Conservation (phyloP, 1,140 invertebrate genomes). For the Drosophila tani region DNA sequence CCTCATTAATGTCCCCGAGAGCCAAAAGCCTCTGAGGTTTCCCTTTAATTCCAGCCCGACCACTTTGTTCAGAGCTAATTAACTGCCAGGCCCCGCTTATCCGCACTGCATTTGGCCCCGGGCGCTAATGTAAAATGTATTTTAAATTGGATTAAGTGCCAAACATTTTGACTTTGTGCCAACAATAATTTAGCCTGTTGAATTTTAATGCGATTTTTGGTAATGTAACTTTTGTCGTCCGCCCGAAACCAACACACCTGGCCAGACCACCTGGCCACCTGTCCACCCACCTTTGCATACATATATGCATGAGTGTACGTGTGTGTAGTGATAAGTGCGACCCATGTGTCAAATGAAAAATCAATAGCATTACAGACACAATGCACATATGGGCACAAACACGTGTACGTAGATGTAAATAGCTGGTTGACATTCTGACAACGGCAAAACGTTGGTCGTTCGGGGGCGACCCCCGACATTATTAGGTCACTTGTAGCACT, state of each 20-base stretch:
- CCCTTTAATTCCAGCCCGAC: conserved; percentile 13
- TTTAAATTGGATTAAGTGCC: conserved; percentile 80
- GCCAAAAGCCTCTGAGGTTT: conserved; percentile 15
- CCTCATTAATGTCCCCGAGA: conserved; percentile 13
- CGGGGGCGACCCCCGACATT: conserved; percentile 33
- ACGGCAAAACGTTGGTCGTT: conserved; percentile 24
- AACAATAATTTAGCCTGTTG: conserved; percentile 67
- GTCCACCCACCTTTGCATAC: not conserved
- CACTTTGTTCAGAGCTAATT: conserved; percentile 39
- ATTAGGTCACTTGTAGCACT: conserved; percentile 57
- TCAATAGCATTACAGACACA: conserved; percentile 72
- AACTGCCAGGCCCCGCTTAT: conserved; percentile 25
- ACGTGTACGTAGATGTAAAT: conserved; percentile 53
- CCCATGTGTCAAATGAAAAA: conserved; percentile 67
- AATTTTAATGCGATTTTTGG: conserved; percentile 80
- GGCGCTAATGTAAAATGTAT: conserved; percentile 74
- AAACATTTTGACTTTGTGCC: conserved; percentile 78
- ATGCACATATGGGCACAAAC: conserved; percentile 43
- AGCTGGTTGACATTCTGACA: conserved; percentile 75
- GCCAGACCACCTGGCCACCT: not conserved
- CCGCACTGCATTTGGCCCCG: conserved; percentile 40
- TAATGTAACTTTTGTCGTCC: conserved; percentile 52
- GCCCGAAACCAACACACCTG: conserved; percentile 46
- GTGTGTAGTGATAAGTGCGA: conserved; percentile 35
- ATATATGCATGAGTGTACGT: conserved; percentile 7